Percentiles rank a stretch among this genome's conserved stretches.
These are phyloP conservation scores for Hassar affinis DNA, from an alignment of 2,113 vertebrate genomes.

Conservation along the genomic window DNA sequence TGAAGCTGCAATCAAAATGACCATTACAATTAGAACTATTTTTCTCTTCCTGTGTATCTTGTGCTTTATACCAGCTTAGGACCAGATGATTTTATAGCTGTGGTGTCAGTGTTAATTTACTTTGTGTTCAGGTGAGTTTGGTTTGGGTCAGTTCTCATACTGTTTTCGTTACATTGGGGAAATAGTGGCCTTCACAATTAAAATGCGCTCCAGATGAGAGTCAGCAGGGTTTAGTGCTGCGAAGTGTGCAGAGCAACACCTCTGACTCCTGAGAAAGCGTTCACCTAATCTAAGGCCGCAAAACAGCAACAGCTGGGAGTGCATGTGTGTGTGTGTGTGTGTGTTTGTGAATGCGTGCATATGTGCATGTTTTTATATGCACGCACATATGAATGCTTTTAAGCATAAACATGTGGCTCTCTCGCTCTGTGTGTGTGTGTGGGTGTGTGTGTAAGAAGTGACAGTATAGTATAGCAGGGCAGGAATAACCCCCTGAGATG, in stretches of 20 bases:
- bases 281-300: slow-evolving; percentile 30
- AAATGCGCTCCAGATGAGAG: neutral
- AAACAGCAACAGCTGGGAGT: slow-evolving; percentile 32
- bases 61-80: neutral
- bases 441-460: slow-evolving; percentile 7
- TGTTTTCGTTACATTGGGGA: neutral
- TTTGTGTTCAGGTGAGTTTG: neutral
- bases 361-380: neutral
- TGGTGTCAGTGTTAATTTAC: neutral
- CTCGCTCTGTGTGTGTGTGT: neutral
- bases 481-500: slow-evolving; percentile 13
- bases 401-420: neutral
- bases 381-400: neutral
- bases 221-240: slow-evolving; percentile 16
- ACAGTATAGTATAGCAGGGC: slow-evolving; percentile 17
- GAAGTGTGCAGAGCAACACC: slow-evolving; percentile 28
- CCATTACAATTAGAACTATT: neutral
- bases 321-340: slow-evolving; percentile 26
- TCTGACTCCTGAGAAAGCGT: slow-evolving; percentile 49
- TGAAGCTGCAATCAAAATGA: neutral
- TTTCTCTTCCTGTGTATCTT: neutral
- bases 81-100: neutral
- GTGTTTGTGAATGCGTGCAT: neutral
- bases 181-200: neutral
- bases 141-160: neutral